Percentiles rank a stretch among this genome's conserved stretches.
Conservation (phyloP, 2,888 invertebrate genomes). For the Vandiemenella viatica region DNA sequence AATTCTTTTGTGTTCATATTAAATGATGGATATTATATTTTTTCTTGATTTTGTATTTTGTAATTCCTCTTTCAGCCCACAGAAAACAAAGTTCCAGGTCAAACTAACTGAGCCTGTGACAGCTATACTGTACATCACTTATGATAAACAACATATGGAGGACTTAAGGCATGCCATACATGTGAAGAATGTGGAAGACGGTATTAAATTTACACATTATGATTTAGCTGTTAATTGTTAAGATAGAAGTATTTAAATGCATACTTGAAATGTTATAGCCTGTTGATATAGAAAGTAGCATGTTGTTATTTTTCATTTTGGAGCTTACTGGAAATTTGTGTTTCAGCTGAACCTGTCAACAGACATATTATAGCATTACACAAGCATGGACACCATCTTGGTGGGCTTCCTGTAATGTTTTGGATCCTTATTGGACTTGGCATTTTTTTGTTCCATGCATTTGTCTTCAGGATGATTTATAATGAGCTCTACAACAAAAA, state of each 20-base stretch:
- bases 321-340: too few relatives aligned
- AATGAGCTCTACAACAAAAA: conserved; percentile 68
- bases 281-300: too few relatives aligned
- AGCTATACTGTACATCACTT: conserved; percentile 78
- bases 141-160: conserved; percentile 78
- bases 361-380: conserved; percentile 81
- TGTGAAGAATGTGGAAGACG: conserved; percentile 63
- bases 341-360: conserved; percentile 73
- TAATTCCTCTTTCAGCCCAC: conserved; percentile 31
- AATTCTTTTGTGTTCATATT: too few relatives aligned
- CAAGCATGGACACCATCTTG: conserved; percentile 76
- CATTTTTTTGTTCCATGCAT: conserved; percentile 81
- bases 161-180: conserved; percentile 82
- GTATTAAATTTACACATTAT: conserved; percentile 23
- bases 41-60: conserved; percentile 1
- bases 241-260: not conserved
- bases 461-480: conserved; percentile 80
- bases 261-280: too few relatives aligned
- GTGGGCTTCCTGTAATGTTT: conserved; percentile 78
- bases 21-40: too few relatives aligned
- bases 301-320: too few relatives aligned
- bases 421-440: conserved; percentile 82
- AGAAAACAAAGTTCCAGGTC: conserved; percentile 63
- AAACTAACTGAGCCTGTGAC: conserved; percentile 82
- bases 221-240: not conserved